phyloP scores from a whole-genome alignment of 2,113 vertebrate genomes.

The Capreolus pygargus region DNA sequence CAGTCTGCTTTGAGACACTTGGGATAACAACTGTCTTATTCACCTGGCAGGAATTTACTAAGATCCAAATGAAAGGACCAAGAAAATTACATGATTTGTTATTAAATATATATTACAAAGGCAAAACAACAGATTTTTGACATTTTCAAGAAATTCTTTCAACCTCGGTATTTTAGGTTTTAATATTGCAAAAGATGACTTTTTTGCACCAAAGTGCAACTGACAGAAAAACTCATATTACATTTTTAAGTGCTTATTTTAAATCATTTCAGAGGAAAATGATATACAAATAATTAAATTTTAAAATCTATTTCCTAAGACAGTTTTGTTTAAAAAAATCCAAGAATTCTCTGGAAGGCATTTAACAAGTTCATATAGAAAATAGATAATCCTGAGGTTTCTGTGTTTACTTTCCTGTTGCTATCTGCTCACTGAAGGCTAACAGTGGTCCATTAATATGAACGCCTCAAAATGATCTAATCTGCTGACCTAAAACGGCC shows the following conservation, averaged over 20 bases:
- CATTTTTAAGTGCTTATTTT: background rate
- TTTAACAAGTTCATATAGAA: background rate
- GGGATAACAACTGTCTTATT: background rate
- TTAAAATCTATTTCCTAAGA: conserved; percentile 29
- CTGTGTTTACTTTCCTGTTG: background rate
- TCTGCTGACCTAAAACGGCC: conserved; percentile 42
- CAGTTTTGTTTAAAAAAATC: background rate
- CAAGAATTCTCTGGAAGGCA: background rate
- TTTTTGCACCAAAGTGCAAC: background rate
- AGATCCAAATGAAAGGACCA: background rate
- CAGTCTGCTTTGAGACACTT: background rate
- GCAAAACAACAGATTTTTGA: background rate
- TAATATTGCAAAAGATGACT: background rate
- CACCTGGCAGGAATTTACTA: background rate
- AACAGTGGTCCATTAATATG: conserved; percentile 34
- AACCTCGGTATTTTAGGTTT: background rate
- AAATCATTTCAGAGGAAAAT: background rate
- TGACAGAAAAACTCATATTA: background rate
- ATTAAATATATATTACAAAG: background rate
- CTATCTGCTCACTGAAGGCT: background rate
- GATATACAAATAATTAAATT: background rate
- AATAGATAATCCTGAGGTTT: background rate
- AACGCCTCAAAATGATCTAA: background rate
- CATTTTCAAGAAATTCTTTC: background rate
- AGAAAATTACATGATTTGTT: background rate